Conservation (phyloP, 1,140 invertebrate genomes). For the Pseudomyrmex dendroicus region DNA sequence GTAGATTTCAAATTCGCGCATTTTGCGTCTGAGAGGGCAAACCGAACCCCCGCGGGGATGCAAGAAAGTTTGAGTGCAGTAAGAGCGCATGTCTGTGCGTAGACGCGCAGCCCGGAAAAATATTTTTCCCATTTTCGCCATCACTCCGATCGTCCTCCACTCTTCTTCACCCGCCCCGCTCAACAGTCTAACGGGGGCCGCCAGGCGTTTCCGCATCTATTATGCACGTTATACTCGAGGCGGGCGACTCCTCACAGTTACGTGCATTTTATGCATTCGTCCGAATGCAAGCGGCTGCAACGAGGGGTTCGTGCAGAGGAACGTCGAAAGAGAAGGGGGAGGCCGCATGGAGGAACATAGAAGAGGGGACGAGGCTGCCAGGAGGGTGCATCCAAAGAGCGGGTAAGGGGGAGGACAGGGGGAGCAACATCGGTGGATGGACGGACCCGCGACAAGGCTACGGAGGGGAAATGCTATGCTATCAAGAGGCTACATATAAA, state of each 20-base stretch:
- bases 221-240: slow-evolving; percentile 66
- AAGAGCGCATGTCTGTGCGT: slow-evolving; percentile 4
- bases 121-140: slow-evolving; percentile 67
- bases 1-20: slow-evolving; percentile 21
- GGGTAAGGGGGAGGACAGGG: background rate
- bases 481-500: slow-evolving; percentile 82
- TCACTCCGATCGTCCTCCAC: background rate
- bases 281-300: slow-evolving; percentile 58
- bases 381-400: slow-evolving; percentile 47
- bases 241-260: slow-evolving; percentile 66
- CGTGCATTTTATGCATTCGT: slow-evolving; percentile 76
- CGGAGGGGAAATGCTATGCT: slow-evolving; percentile 52
- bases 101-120: slow-evolving; percentile 61
- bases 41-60: slow-evolving; percentile 13
- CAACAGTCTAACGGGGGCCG: slow-evolving; percentile 21
- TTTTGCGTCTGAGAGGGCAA: background rate
- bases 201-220: slow-evolving; percentile 62
- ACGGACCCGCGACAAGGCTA: slow-evolving; percentile 37
- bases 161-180: background rate
- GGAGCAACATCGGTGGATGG: slow-evolving; percentile 51
- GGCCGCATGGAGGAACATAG: slow-evolving; percentile 1
- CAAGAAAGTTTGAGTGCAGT: slow-evolving; percentile 19
- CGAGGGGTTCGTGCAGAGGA: slow-evolving; percentile 24
- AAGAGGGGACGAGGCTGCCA: slow-evolving; percentile 46
- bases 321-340: background rate